These are phyloP conservation scores for Elysia chlorotica DNA, from an alignment of 1,140 invertebrate genomes.

Conservation along the genomic window DNA sequence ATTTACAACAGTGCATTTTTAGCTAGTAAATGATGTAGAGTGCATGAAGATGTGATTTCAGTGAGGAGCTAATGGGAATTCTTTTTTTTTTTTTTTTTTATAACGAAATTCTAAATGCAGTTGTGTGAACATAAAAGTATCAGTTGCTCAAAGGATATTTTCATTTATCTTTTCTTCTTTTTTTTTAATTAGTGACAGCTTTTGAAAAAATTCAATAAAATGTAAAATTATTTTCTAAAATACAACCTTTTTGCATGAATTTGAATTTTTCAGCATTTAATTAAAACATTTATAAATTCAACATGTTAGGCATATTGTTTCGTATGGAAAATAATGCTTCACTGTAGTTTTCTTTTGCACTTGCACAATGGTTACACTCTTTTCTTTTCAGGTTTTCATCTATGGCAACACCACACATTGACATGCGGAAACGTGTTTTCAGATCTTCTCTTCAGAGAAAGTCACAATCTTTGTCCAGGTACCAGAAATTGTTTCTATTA, in stretches of 20 bases:
- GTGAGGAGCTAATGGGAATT: too few species aligned
- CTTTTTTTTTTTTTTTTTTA: too few species aligned
- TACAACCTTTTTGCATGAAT: neutral
- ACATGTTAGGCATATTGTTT: neutral
- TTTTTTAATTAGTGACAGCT: too few species aligned
- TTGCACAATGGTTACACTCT: neutral
- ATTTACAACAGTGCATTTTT: too few species aligned
- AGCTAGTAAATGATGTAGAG: too few species aligned
- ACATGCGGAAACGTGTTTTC: neutral
- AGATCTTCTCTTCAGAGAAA: neutral
- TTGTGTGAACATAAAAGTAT: too few species aligned
- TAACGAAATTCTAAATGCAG: too few species aligned
- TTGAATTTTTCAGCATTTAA: neutral
- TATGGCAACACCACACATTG: neutral
- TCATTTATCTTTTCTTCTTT: too few species aligned
- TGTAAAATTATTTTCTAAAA: too few species aligned
- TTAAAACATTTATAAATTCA: neutral
- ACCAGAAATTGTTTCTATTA: neutral
- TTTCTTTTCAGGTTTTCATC: neutral
- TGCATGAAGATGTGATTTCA: too few species aligned
- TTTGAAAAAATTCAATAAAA: too few species aligned
- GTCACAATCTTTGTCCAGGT: neutral
- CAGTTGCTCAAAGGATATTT: too few species aligned
- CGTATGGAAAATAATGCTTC: neutral
- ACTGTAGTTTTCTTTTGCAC: neutral